Base-by-base conservation (phyloP, 2,113 vertebrate species). In the Lichenostomus cassidix region DNA sequence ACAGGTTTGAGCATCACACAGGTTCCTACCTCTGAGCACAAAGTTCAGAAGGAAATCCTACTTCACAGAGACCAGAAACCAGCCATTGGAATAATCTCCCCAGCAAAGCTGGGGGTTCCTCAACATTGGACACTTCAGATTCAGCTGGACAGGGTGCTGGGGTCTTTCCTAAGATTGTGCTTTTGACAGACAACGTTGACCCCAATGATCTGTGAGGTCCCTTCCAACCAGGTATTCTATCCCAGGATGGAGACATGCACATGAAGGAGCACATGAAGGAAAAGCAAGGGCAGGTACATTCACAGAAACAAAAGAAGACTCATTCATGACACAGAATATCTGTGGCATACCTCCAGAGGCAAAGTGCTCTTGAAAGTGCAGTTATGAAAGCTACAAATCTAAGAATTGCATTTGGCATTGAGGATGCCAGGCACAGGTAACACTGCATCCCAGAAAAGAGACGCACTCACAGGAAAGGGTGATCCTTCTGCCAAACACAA, bases 141-240 rank as follows among this genome's bases (percentile, higher is more conserved):
- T n/a, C 63, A 76, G 50, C 25, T 42, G 10, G 20, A 77, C 27
- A 49, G 50, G 10, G 18, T 44, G 46, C 46, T 55, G n/a, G n/a
- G 20, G 14, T 16, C 64, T 65, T 65, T 31, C 29, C 39, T 49
- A 53, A 53, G 17, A 44, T 4, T 0, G 0, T 60, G 41, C 21
- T 65, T 77, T 77, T 50, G 17, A 24, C 47, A 81, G 31, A 50
- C n/a, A 77, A 55, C 28, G 18, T 18, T 55, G 41, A 52, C 55
- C 8, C 20, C 78, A 56, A 65, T 42, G 31, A 71, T 44, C 11
- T 28, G 10, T 50, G 28, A 60, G 33, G 15, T 24, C 33, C 35
- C 10, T 71, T 67, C 41, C 52, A 71, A 44, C 6, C 15, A 19
- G 21, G 23, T 55, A 33, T 13, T 68, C 60, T 39, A 21, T 29